A percentile compares a stretch with the other conserved stretches of the same genome.
Conservation (phyloP, 2,797 vertebrate species). For the Malurus splendens region DNA sequence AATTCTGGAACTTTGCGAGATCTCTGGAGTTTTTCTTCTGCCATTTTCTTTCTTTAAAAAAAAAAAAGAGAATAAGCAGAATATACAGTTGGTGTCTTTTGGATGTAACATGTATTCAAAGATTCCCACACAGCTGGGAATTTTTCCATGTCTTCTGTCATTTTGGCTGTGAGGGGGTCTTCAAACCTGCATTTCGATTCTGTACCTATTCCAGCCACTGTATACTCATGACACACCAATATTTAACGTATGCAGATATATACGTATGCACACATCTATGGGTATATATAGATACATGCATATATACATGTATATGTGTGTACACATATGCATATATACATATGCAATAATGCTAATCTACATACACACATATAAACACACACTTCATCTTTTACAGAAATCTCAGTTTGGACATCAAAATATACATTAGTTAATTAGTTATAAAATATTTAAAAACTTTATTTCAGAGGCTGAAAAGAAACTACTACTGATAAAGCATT, state of each 20-base stretch:
- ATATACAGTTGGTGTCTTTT: slow-evolving; percentile 26
- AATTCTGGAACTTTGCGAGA: background rate
- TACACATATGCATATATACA: slow-evolving; percentile 62
- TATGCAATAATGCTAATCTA: slow-evolving; percentile 48
- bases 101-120: slow-evolving; percentile 4
- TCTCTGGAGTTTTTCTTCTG: slow-evolving; percentile 44
- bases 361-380: slow-evolving; percentile 66
- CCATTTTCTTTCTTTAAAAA: slow-evolving; percentile 53
- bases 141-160: slow-evolving; percentile 3
- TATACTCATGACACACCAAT: slow-evolving; percentile 1
- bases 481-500: slow-evolving; percentile 69
- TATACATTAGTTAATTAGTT: slow-evolving; percentile 70
- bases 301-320: slow-evolving; percentile 55
- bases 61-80: slow-evolving; percentile 43
- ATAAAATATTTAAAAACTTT: slow-evolving; percentile 78
- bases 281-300: slow-evolving; percentile 44
- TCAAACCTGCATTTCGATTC: background rate
- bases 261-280: slow-evolving; percentile 53
- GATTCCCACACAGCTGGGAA: slow-evolving; percentile 5
- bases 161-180: background rate
- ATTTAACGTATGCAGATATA: slow-evolving; percentile 45
- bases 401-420: slow-evolving; percentile 74
- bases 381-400: slow-evolving; percentile 69
- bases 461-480: slow-evolving; percentile 72
- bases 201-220: background rate